Conservation (phyloP, 2,113 vertebrate genomes). For the Globicephala melas region DNA sequence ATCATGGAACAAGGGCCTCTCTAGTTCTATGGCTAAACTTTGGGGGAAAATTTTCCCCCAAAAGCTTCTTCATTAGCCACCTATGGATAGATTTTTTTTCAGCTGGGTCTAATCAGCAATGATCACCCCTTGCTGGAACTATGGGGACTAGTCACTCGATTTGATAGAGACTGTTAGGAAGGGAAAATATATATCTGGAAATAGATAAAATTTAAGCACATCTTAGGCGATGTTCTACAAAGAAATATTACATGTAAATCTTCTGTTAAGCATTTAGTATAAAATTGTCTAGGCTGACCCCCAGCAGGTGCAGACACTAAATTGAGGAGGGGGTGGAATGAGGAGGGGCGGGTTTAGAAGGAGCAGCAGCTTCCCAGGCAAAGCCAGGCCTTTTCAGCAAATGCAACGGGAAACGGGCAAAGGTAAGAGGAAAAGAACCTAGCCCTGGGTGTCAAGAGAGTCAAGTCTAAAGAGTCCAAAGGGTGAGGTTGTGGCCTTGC, state of each 20-base stretch:
- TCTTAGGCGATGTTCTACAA: neutral
- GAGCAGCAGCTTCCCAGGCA: neutral
- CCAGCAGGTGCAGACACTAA: neutral
- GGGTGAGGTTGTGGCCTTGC: neutral
- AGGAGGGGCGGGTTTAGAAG: neutral
- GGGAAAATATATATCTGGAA: neutral
- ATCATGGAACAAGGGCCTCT: neutral
- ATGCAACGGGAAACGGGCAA: neutral
- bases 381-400: neutral
- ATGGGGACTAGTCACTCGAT: neutral
- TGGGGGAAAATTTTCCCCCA: neutral
- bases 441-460: neutral
- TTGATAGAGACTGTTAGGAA: neutral
- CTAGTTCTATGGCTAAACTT: neutral
- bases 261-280: neutral
- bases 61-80: neutral
- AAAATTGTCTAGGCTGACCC: neutral
- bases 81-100: conserved; percentile 21
- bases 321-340: neutral
- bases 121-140: neutral
- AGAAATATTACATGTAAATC: neutral
- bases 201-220: conserved; percentile 23
- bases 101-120: conserved; percentile 2
- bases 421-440: neutral
- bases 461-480: neutral